Evolutionary conservation across 1,140 invertebrate species (phyloP), one percentile per base, ranked within the genome.

Genomic region (Heliothis subflexa): DNA sequence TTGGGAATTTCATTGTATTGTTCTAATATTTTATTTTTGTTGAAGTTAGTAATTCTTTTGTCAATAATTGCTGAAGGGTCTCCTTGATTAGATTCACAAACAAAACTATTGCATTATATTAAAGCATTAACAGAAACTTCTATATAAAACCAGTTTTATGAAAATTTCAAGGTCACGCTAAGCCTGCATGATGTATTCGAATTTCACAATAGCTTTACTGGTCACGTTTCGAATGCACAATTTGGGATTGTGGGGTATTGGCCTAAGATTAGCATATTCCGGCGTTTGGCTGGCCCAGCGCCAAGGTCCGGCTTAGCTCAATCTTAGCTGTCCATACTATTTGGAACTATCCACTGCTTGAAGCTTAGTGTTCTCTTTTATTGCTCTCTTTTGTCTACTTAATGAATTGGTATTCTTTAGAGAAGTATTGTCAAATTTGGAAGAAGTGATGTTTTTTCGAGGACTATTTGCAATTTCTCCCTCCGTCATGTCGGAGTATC

Each of bases 301-400:
- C 66, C 66, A 70, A 28, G 45, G 45, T 14, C 45, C 16, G 40
- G 45, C 33, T 49, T 49, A 21, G 40, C 33, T 49, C 62, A 47
- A 66, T 66, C 40, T 66, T 66, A 66, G 62, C n/a, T 66, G 62
- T 62, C 62, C 62, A 66, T n/a, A 49, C 40, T 52, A 28, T 52
- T 70, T 50, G 66, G 21, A n/a, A 28, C 57, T n/a, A 50, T 14
- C 18, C 11, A 25, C 11, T 21, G 16, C 11, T 47, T 16, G 10
- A 47, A 13, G 40, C 16, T 66, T 47, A 47, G 4, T 9, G 40
- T 12, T 66, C 40, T 47, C n/a, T 66, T 66, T 66, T 47, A 66
- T 47, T 66, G 10, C 9, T 64, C 13, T 3, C 33, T 64, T 64
- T 64, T 57, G n/a, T n/a, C 16, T 54, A 18, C 16, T n/a, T 16